phyloP scores from a whole-genome alignment of 2,113 vertebrate genomes.

The Scartelaos histophorus region DNA sequence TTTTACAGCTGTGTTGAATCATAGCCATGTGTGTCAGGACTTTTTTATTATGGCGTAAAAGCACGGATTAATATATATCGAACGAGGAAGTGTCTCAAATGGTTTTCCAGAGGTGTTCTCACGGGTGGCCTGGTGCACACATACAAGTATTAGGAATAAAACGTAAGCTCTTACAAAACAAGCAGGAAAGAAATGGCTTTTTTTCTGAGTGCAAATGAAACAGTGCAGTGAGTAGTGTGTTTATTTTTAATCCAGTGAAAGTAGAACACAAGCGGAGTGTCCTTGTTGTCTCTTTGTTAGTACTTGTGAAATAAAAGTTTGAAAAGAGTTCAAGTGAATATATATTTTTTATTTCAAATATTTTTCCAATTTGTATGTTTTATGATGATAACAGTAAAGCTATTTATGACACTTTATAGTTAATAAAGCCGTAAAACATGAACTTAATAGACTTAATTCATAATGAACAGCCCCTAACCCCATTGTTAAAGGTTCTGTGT shows the following conservation, averaged over 20 bases:
- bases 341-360: neutral
- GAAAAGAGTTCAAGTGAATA: neutral
- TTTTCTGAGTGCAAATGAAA: neutral
- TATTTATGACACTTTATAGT: neutral
- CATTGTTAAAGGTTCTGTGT: too few relatives aligned
- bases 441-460: too few relatives aligned
- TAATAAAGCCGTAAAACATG: neutral
- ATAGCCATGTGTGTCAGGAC: constrained; percentile 11
- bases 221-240: neutral
- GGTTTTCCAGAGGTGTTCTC: neutral
- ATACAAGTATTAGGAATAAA: neutral
- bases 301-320: constrained; percentile 43
- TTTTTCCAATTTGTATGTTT: neutral
- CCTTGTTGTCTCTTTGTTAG: constrained; percentile 7
- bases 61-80: constrained; percentile 1
- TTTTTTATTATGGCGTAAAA: neutral
- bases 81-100: neutral
- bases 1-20: constrained; percentile 11
- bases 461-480: too few relatives aligned
- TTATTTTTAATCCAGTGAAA: constrained; percentile 22
- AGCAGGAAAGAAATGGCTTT: neutral
- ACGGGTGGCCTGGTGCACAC: neutral
- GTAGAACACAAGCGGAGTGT: constrained; percentile 3
- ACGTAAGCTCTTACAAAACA: neutral
- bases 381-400: neutral